A percentile compares a stretch with the other conserved stretches of the same genome.
These are phyloP conservation scores for Tuberolachnus salignus DNA, from an alignment of 2,888 invertebrate species.

Conservation along the genomic window DNA sequence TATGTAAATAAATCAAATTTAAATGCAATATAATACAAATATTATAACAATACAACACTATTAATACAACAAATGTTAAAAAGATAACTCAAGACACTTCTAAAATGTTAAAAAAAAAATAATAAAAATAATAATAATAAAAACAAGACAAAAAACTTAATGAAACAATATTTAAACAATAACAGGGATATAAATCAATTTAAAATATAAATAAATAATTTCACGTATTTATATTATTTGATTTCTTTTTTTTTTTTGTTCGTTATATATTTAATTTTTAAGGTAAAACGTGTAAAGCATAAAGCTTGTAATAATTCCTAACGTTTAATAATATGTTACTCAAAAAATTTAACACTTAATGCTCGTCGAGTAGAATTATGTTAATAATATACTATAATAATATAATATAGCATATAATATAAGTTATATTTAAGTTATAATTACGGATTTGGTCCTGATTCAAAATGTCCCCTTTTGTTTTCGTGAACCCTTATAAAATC, in stretches of 20 bases:
- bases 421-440: constrained; percentile 47
- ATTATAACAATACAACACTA: not conserved
- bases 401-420: constrained; percentile 20
- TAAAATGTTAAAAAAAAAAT: constrained; percentile 30
- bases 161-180: not conserved
- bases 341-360: constrained; percentile 41
- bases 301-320: constrained; percentile 37
- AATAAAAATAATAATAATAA: too few relatives aligned
- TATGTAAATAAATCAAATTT: not conserved
- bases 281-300: constrained; percentile 32
- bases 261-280: not conserved
- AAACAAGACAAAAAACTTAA: not conserved
- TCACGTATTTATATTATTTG: too few relatives aligned
- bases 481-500: constrained; percentile 53
- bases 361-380: constrained; percentile 31
- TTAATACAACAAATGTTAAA: constrained; percentile 14
- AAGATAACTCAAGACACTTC: constrained; percentile 53
- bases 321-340: constrained; percentile 16
- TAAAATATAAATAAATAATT: constrained; percentile 7
- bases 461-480: constrained; percentile 55
- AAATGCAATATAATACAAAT: not conserved
- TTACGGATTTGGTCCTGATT: constrained; percentile 55
- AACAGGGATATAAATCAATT: constrained; percentile 26
- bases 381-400: constrained; percentile 40
- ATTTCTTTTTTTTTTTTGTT: too few relatives aligned